Evolutionary conservation across 2,888 invertebrate species (phyloP).

Genomic region (Abrostola triplasia): DNA sequence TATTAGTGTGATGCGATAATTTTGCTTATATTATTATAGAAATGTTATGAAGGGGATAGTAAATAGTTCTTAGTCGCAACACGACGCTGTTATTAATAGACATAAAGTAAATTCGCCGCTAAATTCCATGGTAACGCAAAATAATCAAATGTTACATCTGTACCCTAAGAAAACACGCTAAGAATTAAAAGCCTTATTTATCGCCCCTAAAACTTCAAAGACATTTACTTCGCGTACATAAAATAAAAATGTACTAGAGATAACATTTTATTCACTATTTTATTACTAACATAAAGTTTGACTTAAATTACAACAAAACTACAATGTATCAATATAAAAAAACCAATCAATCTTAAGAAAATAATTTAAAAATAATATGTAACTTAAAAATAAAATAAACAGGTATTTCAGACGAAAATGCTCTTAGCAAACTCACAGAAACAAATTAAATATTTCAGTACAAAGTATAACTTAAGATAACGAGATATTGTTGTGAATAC

Average conservation of each 20-base stretch:
- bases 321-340: constrained; percentile 2
- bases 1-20: no score
- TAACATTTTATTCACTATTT: constrained; percentile 33
- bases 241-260: constrained; percentile 9
- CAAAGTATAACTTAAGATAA: constrained; percentile 57
- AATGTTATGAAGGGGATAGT: no score
- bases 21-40: no score
- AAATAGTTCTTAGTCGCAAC: no score
- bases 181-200: constrained; percentile 58
- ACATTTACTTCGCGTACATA: constrained; percentile 14
- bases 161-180: constrained; percentile 46
- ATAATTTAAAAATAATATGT: not conserved
- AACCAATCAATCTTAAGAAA: constrained; percentile 46
- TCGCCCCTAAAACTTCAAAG: constrained; percentile 34
- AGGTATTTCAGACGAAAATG: constrained; percentile 6
- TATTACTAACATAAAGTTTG: constrained; percentile 13
- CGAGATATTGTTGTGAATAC: constrained; percentile 56
- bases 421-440: constrained; percentile 42
- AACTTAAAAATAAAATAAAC: constrained; percentile 7
- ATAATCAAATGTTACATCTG: constrained; percentile 31
- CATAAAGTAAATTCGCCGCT: no score
- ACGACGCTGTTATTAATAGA: no score
- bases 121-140: no score
- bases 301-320: constrained; percentile 26
- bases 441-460: constrained; percentile 59